phyloP scores from a whole-genome alignment of 2,797 vertebrate genomes.

The Sebastes taczanowskii region DNA sequence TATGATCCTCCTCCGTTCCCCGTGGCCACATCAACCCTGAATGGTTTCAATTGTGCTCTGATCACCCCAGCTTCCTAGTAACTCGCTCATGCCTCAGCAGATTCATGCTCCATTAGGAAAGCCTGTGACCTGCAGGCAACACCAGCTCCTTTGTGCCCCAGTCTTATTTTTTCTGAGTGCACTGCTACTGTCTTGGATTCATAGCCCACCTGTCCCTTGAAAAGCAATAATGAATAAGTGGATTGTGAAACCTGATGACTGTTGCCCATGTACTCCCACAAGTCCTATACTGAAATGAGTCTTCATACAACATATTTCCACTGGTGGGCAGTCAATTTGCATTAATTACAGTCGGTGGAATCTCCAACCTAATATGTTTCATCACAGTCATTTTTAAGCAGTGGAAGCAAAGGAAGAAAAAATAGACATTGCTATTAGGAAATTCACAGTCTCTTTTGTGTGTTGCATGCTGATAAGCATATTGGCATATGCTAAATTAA shows the following conservation, averaged over 20 bases:
- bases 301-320: constrained; percentile 12
- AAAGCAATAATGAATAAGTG: constrained; percentile 53
- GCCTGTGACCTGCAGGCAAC: constrained; percentile 1
- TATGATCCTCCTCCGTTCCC: constrained; percentile 4
- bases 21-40: neutral
- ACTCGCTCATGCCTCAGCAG: constrained; percentile 18
- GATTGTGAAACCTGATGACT: constrained; percentile 51
- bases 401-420: neutral
- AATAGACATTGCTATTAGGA: constrained; percentile 1
- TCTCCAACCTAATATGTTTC: constrained; percentile 1
- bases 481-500: neutral
- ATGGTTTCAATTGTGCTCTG: constrained; percentile 1
- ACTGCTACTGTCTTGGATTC: constrained; percentile 16
- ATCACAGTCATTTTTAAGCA: constrained; percentile 14
- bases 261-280: constrained; percentile 36
- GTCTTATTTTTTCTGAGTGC: constrained; percentile 37
- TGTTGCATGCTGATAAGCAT: neutral
- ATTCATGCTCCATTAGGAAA: constrained; percentile 32
- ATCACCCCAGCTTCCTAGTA: neutral
- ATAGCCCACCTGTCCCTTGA: constrained; percentile 25
- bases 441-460: neutral
- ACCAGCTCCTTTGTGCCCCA: constrained; percentile 14
- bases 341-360: constrained; percentile 32
- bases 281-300: constrained; percentile 21
- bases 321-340: constrained; percentile 33